Conservation (phyloP, 2,797 vertebrate species). For the Columba guinea region DNA sequence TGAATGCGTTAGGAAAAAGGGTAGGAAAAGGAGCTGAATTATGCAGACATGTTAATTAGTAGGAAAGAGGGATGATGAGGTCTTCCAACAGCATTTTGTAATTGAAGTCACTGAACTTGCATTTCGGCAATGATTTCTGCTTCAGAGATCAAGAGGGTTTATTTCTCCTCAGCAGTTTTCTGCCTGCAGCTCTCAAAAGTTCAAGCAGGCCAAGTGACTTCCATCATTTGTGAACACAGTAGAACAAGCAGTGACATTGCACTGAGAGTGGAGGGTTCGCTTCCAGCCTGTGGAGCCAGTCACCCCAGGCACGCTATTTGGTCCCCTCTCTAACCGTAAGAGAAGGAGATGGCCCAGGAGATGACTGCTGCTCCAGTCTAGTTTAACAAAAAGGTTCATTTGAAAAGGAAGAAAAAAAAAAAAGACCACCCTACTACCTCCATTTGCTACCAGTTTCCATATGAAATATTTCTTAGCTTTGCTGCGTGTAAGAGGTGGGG, state of each 20-base stretch:
- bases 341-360: neutral
- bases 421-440: too few relatives aligned
- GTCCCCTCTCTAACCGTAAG: neutral
- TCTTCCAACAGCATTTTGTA: slow-evolving; percentile 49
- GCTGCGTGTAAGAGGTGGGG: neutral
- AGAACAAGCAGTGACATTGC: neutral
- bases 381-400: neutral
- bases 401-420: neutral
- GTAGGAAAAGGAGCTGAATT: slow-evolving; percentile 6
- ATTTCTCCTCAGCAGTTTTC: slow-evolving; percentile 28
- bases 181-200: slow-evolving; percentile 14
- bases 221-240: neutral
- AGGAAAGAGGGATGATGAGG: neutral
- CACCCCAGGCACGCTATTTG: neutral
- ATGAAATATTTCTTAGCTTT: neutral
- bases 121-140: slow-evolving; percentile 49
- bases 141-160: slow-evolving; percentile 54
- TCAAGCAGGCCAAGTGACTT: slow-evolving; percentile 32
- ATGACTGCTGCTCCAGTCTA: neutral
- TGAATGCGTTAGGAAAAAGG: neutral
- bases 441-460: neutral
- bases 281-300: neutral
- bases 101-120: slow-evolving; percentile 53
- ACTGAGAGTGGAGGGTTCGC: neutral
- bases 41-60: slow-evolving; percentile 15